Evolutionary conservation across 2,797 vertebrate species (phyloP), one percentile per base, ranked within the genome.

Genomic region (Argyrosomus regius): DNA sequence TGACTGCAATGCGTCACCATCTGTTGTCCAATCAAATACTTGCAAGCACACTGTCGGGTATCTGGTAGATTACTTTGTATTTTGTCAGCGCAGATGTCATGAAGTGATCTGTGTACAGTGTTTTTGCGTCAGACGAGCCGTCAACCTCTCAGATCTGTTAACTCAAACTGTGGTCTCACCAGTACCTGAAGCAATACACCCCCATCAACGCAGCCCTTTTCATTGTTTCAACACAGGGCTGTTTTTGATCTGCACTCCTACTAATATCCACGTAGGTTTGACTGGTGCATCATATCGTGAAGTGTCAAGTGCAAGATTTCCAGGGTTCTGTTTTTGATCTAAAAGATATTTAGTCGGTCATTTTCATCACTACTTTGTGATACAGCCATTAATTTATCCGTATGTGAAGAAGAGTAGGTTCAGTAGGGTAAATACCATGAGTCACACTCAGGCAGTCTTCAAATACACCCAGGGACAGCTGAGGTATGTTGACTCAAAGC

Each of bases 401-500:
- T 49, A 35, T 48, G 50, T 67, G 26, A 65, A 73, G 77, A 72
- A 63, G 13, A 73, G 18, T 1, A 35, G 54, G 66, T 81, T 75
- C 49, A 63, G 46, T 50, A 64, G 82, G 64, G 81, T 77, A 74
- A 80, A 80, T 56, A n/a, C 65, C 59, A 20, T 26, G 61, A 64
- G 49, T 52, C 31, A 39, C 6, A 14, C 24, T 69, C 43, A 53
- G 58, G 59, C 52, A 56, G 24, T 58, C 53, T 75, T 70, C 26
- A 46, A 70, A 70, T 45, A 61, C 28, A 20, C 31, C 24, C 16
- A 26, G 35, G n/a, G 31, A 72, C 46, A 72, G 43, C 46, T 65
- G 67, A 64, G 72, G 10, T 22, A 70, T 14, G 56, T 22, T 54
- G 41, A 62, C n/a, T 14, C 20, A 60, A 49, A 69, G 43, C 35